phyloP scores from a whole-genome alignment of 1,140 invertebrate species.

The Lepidurus apus region DNA sequence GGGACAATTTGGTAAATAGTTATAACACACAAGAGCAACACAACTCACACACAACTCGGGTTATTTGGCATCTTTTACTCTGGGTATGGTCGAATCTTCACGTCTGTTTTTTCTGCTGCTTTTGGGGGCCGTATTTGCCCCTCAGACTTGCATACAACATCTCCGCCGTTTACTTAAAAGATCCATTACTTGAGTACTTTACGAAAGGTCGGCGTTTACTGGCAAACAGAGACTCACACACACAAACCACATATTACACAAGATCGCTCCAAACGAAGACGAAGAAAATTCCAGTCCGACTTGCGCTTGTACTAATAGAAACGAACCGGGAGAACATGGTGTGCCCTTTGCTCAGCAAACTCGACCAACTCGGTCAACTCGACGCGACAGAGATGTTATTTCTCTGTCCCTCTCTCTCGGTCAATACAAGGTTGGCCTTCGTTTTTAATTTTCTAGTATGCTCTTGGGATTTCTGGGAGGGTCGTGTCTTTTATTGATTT shows the following conservation, averaged over 20 bases:
- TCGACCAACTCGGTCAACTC: neutral
- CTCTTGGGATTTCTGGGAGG: neutral
- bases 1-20: conserved; percentile 22
- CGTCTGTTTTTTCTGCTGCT: neutral
- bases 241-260: neutral
- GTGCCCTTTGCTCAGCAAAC: neutral
- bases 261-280: neutral
- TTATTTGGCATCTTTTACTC: conserved; percentile 14
- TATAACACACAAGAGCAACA: neutral
- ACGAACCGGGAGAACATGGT: neutral
- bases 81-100: conserved; percentile 3
- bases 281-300: too few species aligned
- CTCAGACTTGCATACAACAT: too few species aligned
- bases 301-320: neutral
- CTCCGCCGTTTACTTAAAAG: conserved; percentile 2
- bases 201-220: neutral
- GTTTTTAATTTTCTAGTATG: neutral
- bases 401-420: too few species aligned
- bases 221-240: neutral
- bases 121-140: neutral
- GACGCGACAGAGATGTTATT: too few species aligned
- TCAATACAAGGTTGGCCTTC: neutral
- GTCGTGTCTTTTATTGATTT: neutral
- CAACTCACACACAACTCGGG: neutral
- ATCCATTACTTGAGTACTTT: conserved; percentile 22